Evolutionary conservation across 2,797 vertebrate genomes (phyloP).

Genomic region (Clarias platycephalus): DNA sequence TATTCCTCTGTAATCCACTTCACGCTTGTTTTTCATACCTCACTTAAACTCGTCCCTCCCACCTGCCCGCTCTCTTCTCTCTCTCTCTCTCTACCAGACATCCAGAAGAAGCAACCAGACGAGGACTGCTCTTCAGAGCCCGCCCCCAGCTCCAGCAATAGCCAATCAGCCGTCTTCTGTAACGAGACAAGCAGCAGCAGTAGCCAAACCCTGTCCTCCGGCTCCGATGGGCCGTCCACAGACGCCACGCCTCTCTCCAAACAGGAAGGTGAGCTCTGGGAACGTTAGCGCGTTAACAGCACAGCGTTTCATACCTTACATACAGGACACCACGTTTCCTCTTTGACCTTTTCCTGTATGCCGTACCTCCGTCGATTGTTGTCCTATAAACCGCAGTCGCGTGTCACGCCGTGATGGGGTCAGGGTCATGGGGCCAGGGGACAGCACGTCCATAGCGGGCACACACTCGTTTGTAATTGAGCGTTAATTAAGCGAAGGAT

Average conservation of each 20-base stretch:
- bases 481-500: neutral
- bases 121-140: conserved; percentile 89
- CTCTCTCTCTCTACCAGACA: conserved; percentile 74
- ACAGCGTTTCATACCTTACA: neutral
- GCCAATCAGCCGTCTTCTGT: conserved; percentile 91
- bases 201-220: conserved; percentile 82
- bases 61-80: neutral
- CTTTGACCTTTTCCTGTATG: neutral
- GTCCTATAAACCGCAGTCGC: neutral
- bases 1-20: conserved; percentile 1
- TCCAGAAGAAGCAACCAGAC: conserved; percentile 93
- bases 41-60: neutral
- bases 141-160: conserved; percentile 84
- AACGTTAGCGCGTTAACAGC: neutral
- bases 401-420: neutral
- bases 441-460: neutral
- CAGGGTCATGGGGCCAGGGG: neutral
- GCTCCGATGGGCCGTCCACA: conserved; percentile 81
- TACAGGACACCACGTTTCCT: neutral
- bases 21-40: neutral
- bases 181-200: conserved; percentile 90
- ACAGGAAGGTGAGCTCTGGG: conserved; percentile 85
- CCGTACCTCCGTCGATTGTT: no score
- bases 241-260: conserved; percentile 81
- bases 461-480: neutral